Percentiles rank a stretch among this genome's conserved stretches.
Evolutionary conservation across 2,113 vertebrate genomes (phyloP).

Genomic region (Platysternon megacephalum): DNA sequence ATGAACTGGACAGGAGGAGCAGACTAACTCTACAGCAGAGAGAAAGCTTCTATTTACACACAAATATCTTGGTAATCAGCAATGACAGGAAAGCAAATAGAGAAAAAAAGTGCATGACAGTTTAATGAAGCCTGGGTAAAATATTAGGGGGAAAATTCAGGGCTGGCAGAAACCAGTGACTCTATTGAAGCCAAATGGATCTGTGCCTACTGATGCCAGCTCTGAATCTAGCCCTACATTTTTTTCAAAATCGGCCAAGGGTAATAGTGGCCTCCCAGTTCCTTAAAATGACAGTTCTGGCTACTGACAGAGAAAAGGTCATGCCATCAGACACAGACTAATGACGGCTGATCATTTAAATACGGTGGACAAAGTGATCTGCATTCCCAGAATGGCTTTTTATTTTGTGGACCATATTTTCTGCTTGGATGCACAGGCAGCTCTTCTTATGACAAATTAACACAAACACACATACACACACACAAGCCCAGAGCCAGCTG

Average conservation of each 20-base stretch:
- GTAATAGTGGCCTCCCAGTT: neutral
- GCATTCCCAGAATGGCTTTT: neutral
- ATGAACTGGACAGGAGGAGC: neutral
- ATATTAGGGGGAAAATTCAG: neutral
- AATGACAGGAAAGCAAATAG: neutral
- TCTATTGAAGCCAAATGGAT: neutral
- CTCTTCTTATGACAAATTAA: neutral
- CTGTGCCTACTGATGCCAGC: neutral
- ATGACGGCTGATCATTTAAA: neutral
- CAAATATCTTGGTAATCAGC: neutral
- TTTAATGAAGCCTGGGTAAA: neutral
- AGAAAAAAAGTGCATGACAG: neutral
- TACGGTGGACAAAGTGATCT: neutral
- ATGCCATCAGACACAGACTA: neutral
- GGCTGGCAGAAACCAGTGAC: neutral
- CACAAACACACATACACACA: neutral
- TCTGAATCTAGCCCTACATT: neutral
- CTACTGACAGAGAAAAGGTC: neutral
- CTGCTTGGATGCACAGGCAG: neutral
- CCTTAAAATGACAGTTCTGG: neutral
- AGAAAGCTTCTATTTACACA: neutral
- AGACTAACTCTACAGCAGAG: neutral
- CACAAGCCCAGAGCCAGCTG: neutral
- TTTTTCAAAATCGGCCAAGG: neutral
- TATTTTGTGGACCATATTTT: neutral